Conservation (phyloP, 2,113 vertebrate species). For the Cyanoderma ruficeps region DNA sequence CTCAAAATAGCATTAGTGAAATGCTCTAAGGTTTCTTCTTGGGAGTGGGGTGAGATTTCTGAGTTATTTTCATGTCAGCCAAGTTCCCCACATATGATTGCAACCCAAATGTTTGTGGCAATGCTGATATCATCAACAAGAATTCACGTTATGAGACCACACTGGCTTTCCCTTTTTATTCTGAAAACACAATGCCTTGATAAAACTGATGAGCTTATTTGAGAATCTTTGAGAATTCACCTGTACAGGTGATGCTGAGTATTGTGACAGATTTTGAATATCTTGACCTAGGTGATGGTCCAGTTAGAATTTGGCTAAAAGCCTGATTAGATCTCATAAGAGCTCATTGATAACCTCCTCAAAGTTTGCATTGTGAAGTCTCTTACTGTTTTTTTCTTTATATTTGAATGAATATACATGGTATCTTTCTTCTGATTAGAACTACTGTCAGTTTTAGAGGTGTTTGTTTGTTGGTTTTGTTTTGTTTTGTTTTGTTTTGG, state of each 20-base stretch:
- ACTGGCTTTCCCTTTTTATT: not conserved
- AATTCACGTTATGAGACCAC: not conserved
- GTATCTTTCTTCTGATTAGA: not conserved
- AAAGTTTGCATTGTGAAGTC: not conserved
- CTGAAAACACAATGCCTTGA: not conserved
- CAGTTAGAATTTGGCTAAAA: not conserved
- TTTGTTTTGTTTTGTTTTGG: not conserved
- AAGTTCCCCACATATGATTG: not conserved
- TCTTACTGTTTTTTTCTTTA: rapidly evolving
- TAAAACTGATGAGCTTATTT: not conserved
- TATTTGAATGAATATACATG: not conserved
- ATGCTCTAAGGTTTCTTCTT: not conserved
- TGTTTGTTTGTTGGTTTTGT: not conserved
- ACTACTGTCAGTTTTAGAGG: not conserved
- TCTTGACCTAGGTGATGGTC: not conserved
- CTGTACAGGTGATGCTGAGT: not conserved
- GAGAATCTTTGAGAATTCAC: not conserved
- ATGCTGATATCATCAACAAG: not conserved
- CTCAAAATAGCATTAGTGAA: not conserved
- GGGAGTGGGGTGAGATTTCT: not conserved
- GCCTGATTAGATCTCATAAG: not conserved
- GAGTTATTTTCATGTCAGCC: not conserved
- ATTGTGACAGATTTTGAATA: not conserved
- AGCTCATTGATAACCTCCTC: not conserved
- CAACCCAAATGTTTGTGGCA: not conserved